phyloP scores from a whole-genome alignment of 2,113 vertebrate genomes.

The Cairina moschata region DNA sequence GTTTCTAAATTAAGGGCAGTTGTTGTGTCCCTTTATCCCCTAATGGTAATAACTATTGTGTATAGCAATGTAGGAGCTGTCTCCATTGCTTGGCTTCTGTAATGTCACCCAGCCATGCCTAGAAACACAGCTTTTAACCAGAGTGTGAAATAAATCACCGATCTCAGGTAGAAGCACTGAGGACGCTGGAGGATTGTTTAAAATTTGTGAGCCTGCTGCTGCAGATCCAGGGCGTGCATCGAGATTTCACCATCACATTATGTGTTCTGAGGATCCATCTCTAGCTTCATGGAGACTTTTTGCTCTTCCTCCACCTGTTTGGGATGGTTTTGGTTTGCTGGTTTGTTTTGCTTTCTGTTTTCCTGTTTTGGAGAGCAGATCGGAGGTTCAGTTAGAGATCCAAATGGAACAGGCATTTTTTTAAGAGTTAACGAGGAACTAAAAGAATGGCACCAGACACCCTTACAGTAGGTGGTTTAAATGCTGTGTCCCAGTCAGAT shows the following conservation, averaged over 20 bases:
- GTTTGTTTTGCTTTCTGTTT: neutral
- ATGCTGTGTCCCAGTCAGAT: neutral
- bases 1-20: slow-evolving; percentile 32
- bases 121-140: neutral
- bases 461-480: neutral
- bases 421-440: neutral
- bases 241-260: neutral
- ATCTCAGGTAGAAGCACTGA: neutral
- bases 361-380: neutral
- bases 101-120: neutral
- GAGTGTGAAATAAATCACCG: neutral
- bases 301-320: neutral
- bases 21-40: neutral
- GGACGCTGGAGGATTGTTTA: neutral
- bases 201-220: neutral
- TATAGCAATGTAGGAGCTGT: neutral
- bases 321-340: neutral
- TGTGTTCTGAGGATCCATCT: neutral
- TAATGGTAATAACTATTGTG: neutral
- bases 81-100: neutral
- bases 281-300: neutral
- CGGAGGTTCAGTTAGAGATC: neutral
- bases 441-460: neutral
- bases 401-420: neutral
- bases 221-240: neutral